Conservation (phyloP, 1,140 invertebrate species). For the Sarcophaga peregrina region DNA sequence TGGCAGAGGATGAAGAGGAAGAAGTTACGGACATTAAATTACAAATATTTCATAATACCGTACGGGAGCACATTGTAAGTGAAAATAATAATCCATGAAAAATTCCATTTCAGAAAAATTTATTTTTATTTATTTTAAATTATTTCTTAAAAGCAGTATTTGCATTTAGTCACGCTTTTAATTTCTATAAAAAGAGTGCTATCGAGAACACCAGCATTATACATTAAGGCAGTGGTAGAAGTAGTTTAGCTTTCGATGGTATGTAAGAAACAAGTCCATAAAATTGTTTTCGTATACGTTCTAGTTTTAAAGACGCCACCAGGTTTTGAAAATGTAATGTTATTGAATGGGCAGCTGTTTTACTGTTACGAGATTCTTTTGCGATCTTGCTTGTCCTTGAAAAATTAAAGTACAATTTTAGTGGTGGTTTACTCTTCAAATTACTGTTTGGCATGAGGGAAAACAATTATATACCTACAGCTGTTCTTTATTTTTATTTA, state of each 20-base stretch:
- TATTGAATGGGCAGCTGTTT: background rate
- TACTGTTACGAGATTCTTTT: background rate
- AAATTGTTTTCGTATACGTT: background rate
- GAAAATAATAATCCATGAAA: background rate
- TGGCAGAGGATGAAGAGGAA: slow-evolving; percentile 70
- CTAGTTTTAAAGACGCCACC: slow-evolving; percentile 23
- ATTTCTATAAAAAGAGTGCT: background rate
- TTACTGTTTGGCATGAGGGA: no score
- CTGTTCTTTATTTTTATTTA: no score
- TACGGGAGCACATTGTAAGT: slow-evolving; percentile 93
- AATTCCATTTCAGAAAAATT: no score
- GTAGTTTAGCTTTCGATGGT: no score
- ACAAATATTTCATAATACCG: slow-evolving; percentile 92
- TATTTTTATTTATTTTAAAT: no score
- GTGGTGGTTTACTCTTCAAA: no score
- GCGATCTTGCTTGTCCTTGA: background rate
- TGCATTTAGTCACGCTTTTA: background rate
- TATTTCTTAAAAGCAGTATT: background rate
- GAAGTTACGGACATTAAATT: slow-evolving; percentile 80
- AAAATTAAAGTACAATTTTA: background rate
- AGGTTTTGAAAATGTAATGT: no score
- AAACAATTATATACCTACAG: no score
- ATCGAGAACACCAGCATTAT: background rate
- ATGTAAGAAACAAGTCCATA: slow-evolving; percentile 11
- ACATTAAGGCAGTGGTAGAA: background rate